Evolutionary conservation across 2,113 vertebrate species (phyloP), one percentile per base, ranked within the genome.

Genomic region (Aldabrachelys gigantea): DNA sequence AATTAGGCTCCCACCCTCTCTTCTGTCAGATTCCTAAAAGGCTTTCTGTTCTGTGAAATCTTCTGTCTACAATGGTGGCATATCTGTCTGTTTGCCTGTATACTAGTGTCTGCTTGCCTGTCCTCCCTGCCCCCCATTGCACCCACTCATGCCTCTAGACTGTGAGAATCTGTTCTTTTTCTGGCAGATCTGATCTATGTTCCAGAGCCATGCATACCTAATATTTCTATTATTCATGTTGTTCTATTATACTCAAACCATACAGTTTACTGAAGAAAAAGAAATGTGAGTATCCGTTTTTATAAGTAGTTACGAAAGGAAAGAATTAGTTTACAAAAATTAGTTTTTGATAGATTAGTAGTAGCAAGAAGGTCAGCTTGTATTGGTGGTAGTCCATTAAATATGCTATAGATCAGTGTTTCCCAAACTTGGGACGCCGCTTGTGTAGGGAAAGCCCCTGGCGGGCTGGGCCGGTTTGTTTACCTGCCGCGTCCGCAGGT

Each of bases 21-120:
- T 80, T 85, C 83, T 75, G 89, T 93, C 85, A 76, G 80, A 27
- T 24, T 88, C 90, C 59, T 92, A 7, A 72, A 49, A 75, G 25
- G 19, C 78, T 93, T 54, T 52, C 84, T 85, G 6, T 89, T 85
- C 54, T 89, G 87, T 81, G 89, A 91, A 96, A 87, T 22, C 75
- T 89, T 14, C 19, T 87, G 69, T 27, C 38, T 84, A 14, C 21
- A 56, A 13, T 79, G 75, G 80, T 17, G 57, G 9, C 21, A 57
- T 22, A 17, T 59, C 27, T 56, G 3, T 79, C 47, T 79, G 19
- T 41, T 31, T 65, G 57, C 31, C 59, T 84, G 11, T 69, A 57
- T 41, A 62, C 29, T 44, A 62, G 38, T 35, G 47, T 62, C 41
- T 5, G 16, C 56, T 25, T 10, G 24, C 22, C 56, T 10, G 4